A percentile compares a stretch with the other conserved stretches of the same genome.
Conservation (phyloP, 2,797 vertebrate species). For the Borostomias antarcticus region DNA sequence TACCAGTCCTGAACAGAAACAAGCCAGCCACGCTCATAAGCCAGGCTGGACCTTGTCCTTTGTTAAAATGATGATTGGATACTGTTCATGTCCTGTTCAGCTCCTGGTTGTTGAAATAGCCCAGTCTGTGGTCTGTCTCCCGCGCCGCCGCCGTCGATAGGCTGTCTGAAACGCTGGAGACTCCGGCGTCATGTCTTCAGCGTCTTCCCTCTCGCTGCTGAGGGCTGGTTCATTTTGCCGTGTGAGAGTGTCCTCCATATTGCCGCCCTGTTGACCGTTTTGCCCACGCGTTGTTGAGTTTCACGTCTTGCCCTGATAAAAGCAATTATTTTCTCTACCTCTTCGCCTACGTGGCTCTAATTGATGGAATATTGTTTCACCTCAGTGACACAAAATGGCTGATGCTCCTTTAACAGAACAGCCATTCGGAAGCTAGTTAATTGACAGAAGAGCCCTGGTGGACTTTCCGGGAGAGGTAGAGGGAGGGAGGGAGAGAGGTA, state of each 20-base stretch:
- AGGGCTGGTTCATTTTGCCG: conserved; percentile 32
- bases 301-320: conserved; percentile 30
- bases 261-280: conserved; percentile 32
- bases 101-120: not conserved
- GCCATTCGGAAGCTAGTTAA: conserved; percentile 58
- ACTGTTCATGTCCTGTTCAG: conserved; percentile 30
- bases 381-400: conserved; percentile 33
- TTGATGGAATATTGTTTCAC: conserved; percentile 47
- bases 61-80: too few relatives aligned
- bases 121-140: too few relatives aligned
- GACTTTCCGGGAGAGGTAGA: too few relatives aligned
- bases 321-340: conserved; percentile 31
- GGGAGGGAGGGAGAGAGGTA: too few relatives aligned
- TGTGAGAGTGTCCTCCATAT: conserved; percentile 30
- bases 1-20: too few relatives aligned
- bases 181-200: conserved; percentile 12
- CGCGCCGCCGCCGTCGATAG: too few relatives aligned
- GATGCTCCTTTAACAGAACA: conserved; percentile 52
- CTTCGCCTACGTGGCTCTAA: conserved; percentile 39
- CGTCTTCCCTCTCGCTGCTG: conserved; percentile 5
- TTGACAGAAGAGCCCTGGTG: conserved; percentile 37
- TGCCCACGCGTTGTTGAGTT: conserved; percentile 30
- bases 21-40: too few relatives aligned
- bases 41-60: too few relatives aligned
- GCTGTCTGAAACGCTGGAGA: too few relatives aligned